phyloP scores from a whole-genome alignment of 2,888 invertebrate species.

The Mythimna ferrago region DNA sequence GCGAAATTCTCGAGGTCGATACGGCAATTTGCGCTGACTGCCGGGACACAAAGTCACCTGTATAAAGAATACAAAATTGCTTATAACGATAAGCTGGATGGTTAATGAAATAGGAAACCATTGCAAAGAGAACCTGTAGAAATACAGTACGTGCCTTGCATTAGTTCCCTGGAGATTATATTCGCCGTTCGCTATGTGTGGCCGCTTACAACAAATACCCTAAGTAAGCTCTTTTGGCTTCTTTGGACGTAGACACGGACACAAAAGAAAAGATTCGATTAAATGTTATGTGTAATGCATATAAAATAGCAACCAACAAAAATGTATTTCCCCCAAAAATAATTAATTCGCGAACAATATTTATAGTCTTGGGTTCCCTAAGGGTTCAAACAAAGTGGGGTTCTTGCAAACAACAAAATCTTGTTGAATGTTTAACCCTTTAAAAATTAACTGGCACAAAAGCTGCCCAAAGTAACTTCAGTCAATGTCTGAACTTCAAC shows the following conservation, averaged over 20 bases:
- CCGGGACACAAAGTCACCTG: conserved; percentile 67
- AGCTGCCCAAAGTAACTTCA: conserved; percentile 52
- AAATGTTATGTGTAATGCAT: conserved; percentile 18
- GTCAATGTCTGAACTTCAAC: conserved; percentile 60
- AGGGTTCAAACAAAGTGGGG: conserved; percentile 15
- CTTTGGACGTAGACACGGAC: conserved; percentile 36
- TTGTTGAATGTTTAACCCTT: conserved; percentile 49
- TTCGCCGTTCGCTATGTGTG: conserved; percentile 46
- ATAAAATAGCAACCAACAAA: conserved; percentile 8
- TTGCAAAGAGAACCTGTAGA: conserved; percentile 51
- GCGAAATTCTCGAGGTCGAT: conserved; percentile 77
- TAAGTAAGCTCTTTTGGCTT: conserved; percentile 49
- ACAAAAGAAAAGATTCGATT: conserved; percentile 28
- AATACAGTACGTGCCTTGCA: conserved; percentile 62
- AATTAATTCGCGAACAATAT: conserved; percentile 26
- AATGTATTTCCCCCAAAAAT: neutral
- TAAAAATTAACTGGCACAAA: conserved; percentile 54
- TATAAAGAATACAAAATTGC: conserved; percentile 69
- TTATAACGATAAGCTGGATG: conserved; percentile 61
- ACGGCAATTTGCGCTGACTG: conserved; percentile 78
- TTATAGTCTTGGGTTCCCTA: conserved; percentile 3
- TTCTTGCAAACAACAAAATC: conserved; percentile 47
- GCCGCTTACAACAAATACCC: conserved; percentile 53
- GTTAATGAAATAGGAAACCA: conserved; percentile 47
- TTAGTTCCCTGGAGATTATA: conserved; percentile 56